A percentile compares a stretch with the other conserved stretches of the same genome.
Conservation (phyloP, 2,113 vertebrate genomes). For the Microtus richardsoni region DNA sequence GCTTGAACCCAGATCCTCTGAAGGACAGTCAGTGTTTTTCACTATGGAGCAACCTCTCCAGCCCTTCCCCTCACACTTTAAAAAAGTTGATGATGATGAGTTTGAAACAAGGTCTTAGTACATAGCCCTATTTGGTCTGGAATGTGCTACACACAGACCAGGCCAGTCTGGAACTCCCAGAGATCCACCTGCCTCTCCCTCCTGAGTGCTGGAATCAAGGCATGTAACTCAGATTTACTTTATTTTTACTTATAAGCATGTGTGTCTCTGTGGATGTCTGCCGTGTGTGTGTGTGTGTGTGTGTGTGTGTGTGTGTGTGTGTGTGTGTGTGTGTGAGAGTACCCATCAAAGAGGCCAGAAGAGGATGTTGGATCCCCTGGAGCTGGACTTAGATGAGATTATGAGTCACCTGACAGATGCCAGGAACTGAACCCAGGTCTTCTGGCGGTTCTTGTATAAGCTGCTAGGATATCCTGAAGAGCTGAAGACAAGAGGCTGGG, state of each 20-base stretch:
- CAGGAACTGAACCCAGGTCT: neutral
- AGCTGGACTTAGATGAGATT: neutral
- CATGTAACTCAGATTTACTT: neutral
- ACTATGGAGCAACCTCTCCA: neutral
- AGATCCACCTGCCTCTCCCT: neutral
- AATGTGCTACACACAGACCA: neutral
- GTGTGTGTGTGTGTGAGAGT: neutral
- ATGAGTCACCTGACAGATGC: neutral
- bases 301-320: rapidly evolving
- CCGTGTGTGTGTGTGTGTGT: neutral
- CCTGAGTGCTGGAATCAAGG: neutral
- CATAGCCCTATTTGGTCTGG: neutral
- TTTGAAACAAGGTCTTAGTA: neutral
- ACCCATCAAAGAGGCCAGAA: neutral
- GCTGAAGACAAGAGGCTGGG: neutral
- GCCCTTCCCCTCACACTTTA: no score
- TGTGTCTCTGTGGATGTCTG: neutral
- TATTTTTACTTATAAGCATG: no score
- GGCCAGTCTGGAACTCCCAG: neutral
- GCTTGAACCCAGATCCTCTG: neutral
- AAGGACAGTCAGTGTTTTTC: neutral
- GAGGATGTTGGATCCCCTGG: neutral
- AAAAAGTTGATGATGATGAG: neutral
- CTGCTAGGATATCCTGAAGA: neutral
- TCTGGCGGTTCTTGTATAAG: neutral